These are phyloP conservation scores for Danio jaintianensis DNA, from an alignment of 2,797 vertebrate genomes.

Conservation along the genomic window DNA sequence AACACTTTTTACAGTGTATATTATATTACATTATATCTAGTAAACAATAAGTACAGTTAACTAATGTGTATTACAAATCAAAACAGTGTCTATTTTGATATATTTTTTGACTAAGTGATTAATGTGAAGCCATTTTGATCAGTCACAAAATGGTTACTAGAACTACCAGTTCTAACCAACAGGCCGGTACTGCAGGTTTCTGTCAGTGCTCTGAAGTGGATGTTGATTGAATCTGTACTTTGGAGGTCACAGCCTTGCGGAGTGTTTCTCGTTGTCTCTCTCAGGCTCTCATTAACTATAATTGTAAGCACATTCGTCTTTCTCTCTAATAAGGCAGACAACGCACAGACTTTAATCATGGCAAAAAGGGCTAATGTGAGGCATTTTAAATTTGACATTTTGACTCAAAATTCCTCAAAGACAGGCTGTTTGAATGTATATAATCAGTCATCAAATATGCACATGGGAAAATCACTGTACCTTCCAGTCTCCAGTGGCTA, in stretches of 20 bases:
- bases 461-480: slow-evolving; percentile 66
- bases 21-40: too few relatives aligned
- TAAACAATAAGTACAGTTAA: not conserved
- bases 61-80: not conserved
- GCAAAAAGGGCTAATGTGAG: not conserved
- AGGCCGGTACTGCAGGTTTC: not conserved
- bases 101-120: too few relatives aligned
- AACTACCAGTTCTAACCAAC: not conserved
- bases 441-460: not conserved
- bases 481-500: slow-evolving; percentile 82
- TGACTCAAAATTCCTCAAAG: not conserved
- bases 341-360: slow-evolving; percentile 1
- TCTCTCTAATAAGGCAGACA: not conserved
- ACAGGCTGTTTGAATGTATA: not conserved
- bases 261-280: not conserved
- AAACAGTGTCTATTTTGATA: not conserved
- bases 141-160: not conserved
- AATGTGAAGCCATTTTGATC: not conserved
- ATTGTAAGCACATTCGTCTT: slow-evolving; percentile 5
- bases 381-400: not conserved
- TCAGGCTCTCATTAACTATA: not conserved
- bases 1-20: too few relatives aligned
- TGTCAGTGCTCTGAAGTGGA: not conserved
- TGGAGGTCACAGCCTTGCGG: not conserved
- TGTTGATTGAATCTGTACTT: not conserved